Evolutionary conservation across 2,888 invertebrate genomes (phyloP).

Genomic region (Meghimatium bilineatum): DNA sequence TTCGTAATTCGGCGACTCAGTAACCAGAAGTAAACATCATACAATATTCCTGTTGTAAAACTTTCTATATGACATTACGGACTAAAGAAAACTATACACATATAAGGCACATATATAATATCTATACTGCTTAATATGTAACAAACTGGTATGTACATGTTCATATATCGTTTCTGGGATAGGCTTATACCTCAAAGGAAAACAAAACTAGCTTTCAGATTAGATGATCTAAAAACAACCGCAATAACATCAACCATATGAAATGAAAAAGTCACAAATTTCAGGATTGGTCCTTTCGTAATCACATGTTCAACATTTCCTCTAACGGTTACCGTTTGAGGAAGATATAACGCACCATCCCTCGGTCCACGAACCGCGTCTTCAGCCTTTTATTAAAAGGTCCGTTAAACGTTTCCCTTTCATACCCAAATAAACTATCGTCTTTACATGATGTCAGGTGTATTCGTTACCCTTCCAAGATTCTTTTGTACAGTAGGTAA

Average conservation of each 20-base stretch:
- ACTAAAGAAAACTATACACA: too few relatives aligned
- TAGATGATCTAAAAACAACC: too few relatives aligned
- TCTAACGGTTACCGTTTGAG: slow-evolving; percentile 29
- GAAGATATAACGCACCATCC: slow-evolving; percentile 9
- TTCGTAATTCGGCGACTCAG: too few relatives aligned
- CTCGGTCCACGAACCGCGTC: slow-evolving; percentile 25
- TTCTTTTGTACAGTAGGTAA: background rate
- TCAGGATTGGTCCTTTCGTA: background rate
- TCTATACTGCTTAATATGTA: too few relatives aligned
- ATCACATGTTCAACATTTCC: slow-evolving; percentile 20
- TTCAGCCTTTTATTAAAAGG: background rate
- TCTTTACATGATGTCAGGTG: background rate
- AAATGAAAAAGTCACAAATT: background rate
- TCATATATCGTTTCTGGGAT: too few relatives aligned
- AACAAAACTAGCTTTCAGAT: background rate
- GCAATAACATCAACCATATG: background rate
- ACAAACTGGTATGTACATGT: too few relatives aligned
- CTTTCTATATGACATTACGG: too few relatives aligned
- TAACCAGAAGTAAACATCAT: too few relatives aligned
- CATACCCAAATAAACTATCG: background rate
- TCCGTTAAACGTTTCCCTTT: slow-evolving; percentile 33
- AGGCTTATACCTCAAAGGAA: background rate
- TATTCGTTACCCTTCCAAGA: slow-evolving; percentile 17
- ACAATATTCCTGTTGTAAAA: too few relatives aligned
- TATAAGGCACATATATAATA: too few relatives aligned